A percentile compares a stretch with the other conserved stretches of the same genome.
These are phyloP conservation scores for Trichogramma pretiosum DNA, from an alignment of 1,140 invertebrate genomes.

Conservation along the genomic window DNA sequence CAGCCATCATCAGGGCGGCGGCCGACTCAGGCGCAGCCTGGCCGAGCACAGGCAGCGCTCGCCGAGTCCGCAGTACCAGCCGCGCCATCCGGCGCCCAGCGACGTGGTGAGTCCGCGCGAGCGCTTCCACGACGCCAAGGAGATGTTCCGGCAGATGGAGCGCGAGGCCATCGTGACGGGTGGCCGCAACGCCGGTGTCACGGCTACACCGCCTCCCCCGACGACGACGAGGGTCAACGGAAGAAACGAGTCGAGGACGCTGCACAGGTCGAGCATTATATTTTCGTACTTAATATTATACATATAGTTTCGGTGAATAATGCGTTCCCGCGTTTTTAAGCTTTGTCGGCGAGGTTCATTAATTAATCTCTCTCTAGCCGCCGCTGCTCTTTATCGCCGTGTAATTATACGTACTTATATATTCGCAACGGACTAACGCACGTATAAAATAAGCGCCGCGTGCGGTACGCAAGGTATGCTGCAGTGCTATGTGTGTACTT, in stretches of 20 bases:
- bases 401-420: too few species aligned
- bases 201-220: too few species aligned
- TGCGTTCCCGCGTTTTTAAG: too few species aligned
- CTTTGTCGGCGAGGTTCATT: too few species aligned
- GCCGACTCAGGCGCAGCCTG: constrained; percentile 23
- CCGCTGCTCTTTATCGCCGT: too few species aligned
- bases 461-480: too few species aligned
- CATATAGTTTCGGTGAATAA: too few species aligned
- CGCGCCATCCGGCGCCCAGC: constrained; percentile 33
- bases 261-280: constrained; percentile 6
- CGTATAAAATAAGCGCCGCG: too few species aligned
- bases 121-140: constrained; percentile 73
- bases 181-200: too few species aligned
- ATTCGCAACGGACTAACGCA: too few species aligned
- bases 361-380: too few species aligned
- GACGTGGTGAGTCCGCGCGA: constrained; percentile 51
- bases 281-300: neutral
- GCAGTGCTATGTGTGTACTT: too few species aligned
- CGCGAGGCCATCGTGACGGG: constrained; percentile 54
- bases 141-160: constrained; percentile 72
- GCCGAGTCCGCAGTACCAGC: constrained; percentile 45
- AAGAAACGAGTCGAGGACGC: neutral
- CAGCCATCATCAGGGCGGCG: constrained; percentile 20
- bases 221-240: constrained; percentile 27
- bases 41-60: constrained; percentile 46